Percentiles rank a stretch among this genome's conserved stretches.
phyloP scores from a whole-genome alignment of 2,888 invertebrate species.

The Nephrotoma flavescens region DNA sequence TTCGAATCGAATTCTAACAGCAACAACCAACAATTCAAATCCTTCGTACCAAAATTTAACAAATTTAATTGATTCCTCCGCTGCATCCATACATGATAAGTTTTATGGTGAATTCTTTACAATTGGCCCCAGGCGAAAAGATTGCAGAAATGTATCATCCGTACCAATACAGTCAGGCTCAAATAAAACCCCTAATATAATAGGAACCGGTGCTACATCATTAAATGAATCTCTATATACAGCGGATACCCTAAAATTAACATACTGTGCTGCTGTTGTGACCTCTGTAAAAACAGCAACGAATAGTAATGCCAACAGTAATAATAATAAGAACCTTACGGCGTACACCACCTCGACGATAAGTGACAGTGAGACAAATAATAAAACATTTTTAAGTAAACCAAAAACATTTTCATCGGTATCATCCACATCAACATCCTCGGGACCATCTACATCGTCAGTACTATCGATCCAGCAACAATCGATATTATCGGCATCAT shows the following conservation, averaged over 20 bases:
- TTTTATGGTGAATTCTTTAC: conserved; percentile 26
- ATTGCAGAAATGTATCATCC: conserved; percentile 5
- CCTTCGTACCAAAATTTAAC: not conserved
- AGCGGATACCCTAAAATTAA: conserved; percentile 25
- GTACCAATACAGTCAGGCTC: not conserved
- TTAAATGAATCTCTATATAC: conserved; percentile 22
- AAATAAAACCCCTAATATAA: not conserved
- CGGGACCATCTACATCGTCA: not conserved
- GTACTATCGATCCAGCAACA: not conserved
- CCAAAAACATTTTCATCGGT: not conserved
- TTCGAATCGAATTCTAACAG: conserved; percentile 8
- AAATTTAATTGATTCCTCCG: not conserved
- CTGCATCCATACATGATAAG: conserved; percentile 18
- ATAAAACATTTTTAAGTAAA: not conserved
- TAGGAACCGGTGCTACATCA: not conserved
- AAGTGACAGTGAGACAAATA: not conserved
- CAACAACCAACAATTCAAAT: not conserved
- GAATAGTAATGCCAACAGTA: not conserved
- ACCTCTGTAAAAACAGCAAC: not conserved
- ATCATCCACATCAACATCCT: not conserved
- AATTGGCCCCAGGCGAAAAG: conserved; percentile 23
- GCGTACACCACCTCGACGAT: not conserved
- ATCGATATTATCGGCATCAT: not conserved
- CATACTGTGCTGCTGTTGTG: conserved; percentile 13
- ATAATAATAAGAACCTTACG: conserved; percentile 4